Percentiles rank a stretch among this genome's conserved stretches.
Evolutionary conservation across 2,888 invertebrate genomes (phyloP).

Genomic region (Shargacucullia verbasci): DNA sequence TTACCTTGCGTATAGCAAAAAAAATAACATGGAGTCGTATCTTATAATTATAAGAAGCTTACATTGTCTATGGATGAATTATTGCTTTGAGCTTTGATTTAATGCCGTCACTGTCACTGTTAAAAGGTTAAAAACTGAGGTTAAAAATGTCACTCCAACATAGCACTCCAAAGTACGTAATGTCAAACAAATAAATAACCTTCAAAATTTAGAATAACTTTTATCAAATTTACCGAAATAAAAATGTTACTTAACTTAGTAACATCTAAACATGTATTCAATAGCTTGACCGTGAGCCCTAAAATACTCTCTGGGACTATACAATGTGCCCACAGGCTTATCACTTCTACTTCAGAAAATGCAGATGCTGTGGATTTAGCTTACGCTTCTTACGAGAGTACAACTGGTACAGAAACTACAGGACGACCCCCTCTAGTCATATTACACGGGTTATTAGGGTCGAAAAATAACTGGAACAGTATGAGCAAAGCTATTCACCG

Average conservation of each 20-base stretch:
- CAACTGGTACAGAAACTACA: constrained; percentile 67
- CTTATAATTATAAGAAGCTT: no score
- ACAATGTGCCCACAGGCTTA: constrained; percentile 55
- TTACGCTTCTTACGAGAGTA: constrained; percentile 91
- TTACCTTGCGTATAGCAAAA: no score
- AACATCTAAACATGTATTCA: constrained; percentile 60
- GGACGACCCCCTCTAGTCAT: constrained; percentile 92
- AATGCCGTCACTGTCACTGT: no score
- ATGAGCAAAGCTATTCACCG: constrained; percentile 93
- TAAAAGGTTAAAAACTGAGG: no score
- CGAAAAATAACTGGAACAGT: constrained; percentile 97
- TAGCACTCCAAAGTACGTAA: constrained; percentile 16
- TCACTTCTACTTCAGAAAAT: constrained; percentile 68
- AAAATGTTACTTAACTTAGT: constrained; percentile 72
- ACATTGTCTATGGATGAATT: no score
- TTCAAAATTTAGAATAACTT: constrained; percentile 52
- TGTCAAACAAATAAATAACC: constrained; percentile 56
- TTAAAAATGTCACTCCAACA: background rate
- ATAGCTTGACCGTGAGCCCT: constrained; percentile 50
- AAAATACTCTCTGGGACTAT: constrained; percentile 57
- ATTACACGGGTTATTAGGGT: constrained; percentile 97
- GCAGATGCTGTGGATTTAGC: constrained; percentile 90
- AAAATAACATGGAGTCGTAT: no score
- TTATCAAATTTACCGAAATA: constrained; percentile 31
- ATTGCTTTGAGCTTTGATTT: no score